phyloP scores from a whole-genome alignment of 2,797 vertebrate species.

The Cirrhinus molitorella region DNA sequence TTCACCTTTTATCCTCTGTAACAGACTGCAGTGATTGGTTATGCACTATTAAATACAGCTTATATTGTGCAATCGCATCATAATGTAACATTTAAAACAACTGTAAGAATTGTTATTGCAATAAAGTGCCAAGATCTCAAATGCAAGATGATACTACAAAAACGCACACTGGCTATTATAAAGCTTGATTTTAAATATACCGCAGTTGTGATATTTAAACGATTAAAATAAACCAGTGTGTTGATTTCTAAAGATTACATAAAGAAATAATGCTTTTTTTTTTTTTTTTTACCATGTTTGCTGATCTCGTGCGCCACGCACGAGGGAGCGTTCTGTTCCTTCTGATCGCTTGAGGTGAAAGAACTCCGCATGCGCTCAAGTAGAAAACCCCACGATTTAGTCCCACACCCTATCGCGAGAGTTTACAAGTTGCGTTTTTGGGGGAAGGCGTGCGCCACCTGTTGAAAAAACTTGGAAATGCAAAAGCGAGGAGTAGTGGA shows the following conservation, averaged over 20 bases:
- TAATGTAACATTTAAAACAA: not conserved
- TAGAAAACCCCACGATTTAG: not conserved
- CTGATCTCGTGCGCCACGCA: conserved; percentile 31
- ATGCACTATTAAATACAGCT: not conserved
- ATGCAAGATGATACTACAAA: not conserved
- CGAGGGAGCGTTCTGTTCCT: not conserved
- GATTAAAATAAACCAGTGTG: not conserved
- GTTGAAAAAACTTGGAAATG: not conserved
- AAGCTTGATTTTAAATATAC: not conserved
- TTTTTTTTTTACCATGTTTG: conserved; percentile 51
- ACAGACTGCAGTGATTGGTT: accelerated
- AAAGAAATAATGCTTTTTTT: not conserved
- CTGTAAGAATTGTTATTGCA: not conserved
- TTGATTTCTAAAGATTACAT: conserved; percentile 24
- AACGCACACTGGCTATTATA: not conserved
- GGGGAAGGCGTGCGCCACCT: not conserved
- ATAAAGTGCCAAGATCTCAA: not conserved
- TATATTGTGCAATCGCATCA: not conserved
- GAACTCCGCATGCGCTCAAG: conserved; percentile 26
- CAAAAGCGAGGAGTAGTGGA: not conserved
- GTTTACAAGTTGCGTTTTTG: not conserved
- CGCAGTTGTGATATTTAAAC: accelerated
- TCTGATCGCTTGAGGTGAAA: conserved; percentile 20
- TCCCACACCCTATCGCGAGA: conserved; percentile 27
- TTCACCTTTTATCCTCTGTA: not conserved